phyloP scores from a whole-genome alignment of 2,113 vertebrate species.

The Ochotona curzoniae region DNA sequence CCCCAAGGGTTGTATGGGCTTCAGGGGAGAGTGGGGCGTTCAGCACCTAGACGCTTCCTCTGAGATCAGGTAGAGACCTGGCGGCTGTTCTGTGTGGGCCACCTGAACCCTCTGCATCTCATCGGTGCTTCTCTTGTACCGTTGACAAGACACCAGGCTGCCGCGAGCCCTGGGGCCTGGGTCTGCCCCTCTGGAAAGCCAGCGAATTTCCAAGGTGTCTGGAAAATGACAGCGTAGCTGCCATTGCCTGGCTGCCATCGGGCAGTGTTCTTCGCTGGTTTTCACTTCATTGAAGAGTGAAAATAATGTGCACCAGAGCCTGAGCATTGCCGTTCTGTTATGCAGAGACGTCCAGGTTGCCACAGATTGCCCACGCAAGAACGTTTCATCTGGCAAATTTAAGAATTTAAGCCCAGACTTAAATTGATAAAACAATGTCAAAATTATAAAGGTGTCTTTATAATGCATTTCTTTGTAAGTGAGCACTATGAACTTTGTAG shows the following conservation, averaged over 20 bases:
- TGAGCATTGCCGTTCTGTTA: background rate
- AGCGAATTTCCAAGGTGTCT: background rate
- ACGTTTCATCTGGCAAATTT: background rate
- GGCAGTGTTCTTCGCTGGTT: background rate
- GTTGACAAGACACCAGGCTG: background rate
- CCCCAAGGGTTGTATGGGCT: fast-evolving
- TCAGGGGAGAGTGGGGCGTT: background rate
- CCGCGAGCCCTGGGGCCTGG: fast-evolving
- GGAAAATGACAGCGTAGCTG: background rate
- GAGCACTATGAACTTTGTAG: background rate
- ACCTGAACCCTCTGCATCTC: fast-evolving
- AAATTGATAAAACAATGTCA: background rate
- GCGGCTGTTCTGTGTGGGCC: background rate
- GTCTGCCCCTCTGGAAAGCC: background rate
- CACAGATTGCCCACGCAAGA: background rate
- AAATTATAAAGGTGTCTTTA: background rate
- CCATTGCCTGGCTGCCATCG: background rate
- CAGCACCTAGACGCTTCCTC: fast-evolving
- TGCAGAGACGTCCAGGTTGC: background rate
- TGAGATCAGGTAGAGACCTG: background rate
- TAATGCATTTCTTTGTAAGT: background rate
- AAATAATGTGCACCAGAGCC: background rate
- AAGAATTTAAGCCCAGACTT: background rate
- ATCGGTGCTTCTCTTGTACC: background rate
- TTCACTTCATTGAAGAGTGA: background rate